Percentiles rank a stretch among this genome's conserved stretches.
These are phyloP conservation scores for Drosophila longiperda DNA, from an alignment of 2,888 invertebrate genomes.

Conservation along the genomic window DNA sequence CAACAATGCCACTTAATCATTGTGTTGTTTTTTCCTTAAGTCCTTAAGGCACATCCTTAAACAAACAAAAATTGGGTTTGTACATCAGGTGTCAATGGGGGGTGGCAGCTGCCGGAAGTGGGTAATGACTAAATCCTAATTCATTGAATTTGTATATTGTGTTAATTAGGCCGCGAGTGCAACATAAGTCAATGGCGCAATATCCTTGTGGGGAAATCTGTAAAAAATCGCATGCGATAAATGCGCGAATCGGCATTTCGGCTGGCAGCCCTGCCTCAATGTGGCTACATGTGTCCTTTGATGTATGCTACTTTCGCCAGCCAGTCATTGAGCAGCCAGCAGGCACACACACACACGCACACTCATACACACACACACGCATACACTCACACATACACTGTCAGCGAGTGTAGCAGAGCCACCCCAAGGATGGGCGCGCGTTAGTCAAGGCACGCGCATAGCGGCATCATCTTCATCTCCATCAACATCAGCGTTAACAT, in stretches of 20 bases:
- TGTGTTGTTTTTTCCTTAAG: conserved; percentile 13
- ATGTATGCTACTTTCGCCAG: conserved; percentile 72
- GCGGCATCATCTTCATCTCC: conserved; percentile 62
- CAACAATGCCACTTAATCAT: conserved; percentile 66
- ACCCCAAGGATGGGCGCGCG: conserved; percentile 67
- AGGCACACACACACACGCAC: conserved; percentile 27
- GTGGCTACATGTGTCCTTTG: conserved; percentile 63
- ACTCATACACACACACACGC: conserved; percentile 5
- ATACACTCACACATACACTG: conserved; percentile 6
- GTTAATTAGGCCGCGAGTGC: conserved; percentile 64
- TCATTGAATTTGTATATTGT: conserved; percentile 51
- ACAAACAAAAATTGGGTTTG: conserved; percentile 16
- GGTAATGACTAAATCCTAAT: conserved; percentile 41
- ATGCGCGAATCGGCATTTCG: conserved; percentile 31
- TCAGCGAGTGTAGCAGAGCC: conserved; percentile 25
- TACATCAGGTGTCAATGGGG: conserved; percentile 39
- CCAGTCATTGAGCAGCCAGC: conserved; percentile 73
- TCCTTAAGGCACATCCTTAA: conserved; percentile 33
- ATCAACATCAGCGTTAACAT: conserved; percentile 22
- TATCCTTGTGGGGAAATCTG: background rate
- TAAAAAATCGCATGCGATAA: conserved; percentile 69
- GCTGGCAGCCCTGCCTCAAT: conserved; percentile 72
- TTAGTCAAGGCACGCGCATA: conserved; percentile 77
- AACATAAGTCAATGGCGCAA: conserved; percentile 45
- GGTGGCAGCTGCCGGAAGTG: background rate